phyloP scores from a whole-genome alignment of 2,113 vertebrate species.

The Saiga tatarica region DNA sequence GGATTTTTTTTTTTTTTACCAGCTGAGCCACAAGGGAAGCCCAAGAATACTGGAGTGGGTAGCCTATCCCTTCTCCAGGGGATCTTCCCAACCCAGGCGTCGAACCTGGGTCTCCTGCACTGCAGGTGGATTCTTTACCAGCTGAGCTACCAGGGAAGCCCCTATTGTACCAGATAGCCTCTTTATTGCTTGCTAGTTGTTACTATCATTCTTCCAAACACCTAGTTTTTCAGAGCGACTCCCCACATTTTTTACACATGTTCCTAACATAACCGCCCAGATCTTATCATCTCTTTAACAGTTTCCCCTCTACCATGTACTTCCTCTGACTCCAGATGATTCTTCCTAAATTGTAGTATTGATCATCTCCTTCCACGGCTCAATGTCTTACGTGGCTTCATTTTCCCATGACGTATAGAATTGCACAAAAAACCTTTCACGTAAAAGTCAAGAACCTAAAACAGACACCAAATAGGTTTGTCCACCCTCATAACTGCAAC shows the following conservation, averaged over 20 bases:
- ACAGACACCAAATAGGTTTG: not conserved
- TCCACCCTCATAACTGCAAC: not conserved
- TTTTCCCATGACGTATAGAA: not conserved
- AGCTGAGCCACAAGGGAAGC: not conserved
- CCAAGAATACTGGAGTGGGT: not conserved
- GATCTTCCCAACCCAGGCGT: not conserved
- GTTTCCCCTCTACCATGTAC: not conserved
- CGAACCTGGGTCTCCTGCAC: not conserved
- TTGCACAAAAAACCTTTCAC: not conserved
- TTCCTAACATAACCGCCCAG: not conserved
- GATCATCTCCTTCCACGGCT: not conserved
- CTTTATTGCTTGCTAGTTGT: not conserved
- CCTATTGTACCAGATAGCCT: fast-evolving
- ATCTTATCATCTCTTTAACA: not conserved
- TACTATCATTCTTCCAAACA: not conserved
- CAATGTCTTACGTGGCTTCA: not conserved
- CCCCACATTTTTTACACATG: not conserved
- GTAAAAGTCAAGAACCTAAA: not conserved
- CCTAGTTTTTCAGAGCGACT: not conserved
- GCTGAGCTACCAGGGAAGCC: not conserved
- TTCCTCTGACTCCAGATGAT: not conserved
- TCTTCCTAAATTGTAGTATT: not conserved
- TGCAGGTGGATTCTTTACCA: not conserved
- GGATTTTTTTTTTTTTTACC: not conserved
- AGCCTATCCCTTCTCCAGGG: not conserved